phyloP scores from a whole-genome alignment of 2,888 invertebrate species.

The Galeruca laticollis region DNA sequence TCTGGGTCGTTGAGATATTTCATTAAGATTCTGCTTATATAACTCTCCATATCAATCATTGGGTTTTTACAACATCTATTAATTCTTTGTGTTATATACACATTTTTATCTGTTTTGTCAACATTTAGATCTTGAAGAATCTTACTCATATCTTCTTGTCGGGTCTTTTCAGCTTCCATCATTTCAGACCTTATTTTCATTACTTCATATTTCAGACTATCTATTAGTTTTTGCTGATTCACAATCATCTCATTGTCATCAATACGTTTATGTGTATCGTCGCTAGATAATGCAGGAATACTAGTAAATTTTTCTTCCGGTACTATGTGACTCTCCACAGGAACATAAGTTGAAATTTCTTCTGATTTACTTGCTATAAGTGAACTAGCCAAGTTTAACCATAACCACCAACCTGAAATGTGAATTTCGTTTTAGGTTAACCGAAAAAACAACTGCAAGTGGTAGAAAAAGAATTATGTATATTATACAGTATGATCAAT shows the following conservation, averaged over 20 bases:
- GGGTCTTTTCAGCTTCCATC: slow-evolving; percentile 61
- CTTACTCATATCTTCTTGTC: slow-evolving; percentile 44
- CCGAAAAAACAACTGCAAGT: not conserved
- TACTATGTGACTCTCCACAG: not conserved
- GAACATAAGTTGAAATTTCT: slow-evolving; percentile 21
- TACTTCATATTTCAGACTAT: slow-evolving; percentile 64
- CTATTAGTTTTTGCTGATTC: slow-evolving; percentile 51
- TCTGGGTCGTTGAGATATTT: slow-evolving; percentile 59
- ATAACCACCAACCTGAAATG: slow-evolving; percentile 64
- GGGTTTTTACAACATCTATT: slow-evolving; percentile 59
- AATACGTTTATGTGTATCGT: not conserved
- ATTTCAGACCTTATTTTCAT: slow-evolving; percentile 70
- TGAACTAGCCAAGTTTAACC: slow-evolving; percentile 56
- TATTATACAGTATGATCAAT: too few relatives aligned
- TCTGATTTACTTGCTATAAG: slow-evolving; percentile 43
- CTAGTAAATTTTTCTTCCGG: not conserved
- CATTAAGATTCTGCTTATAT: slow-evolving; percentile 56
- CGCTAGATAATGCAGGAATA: not conserved
- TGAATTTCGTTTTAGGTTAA: slow-evolving; percentile 28
- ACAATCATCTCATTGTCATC: slow-evolving; percentile 15
- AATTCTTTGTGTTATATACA: slow-evolving; percentile 3
- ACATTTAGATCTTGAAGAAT: slow-evolving; percentile 52
- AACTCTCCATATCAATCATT: slow-evolving; percentile 59
- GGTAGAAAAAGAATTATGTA: slow-evolving; percentile 1
- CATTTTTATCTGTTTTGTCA: slow-evolving; percentile 40